Evolutionary conservation across 2,113 vertebrate species (phyloP).

Genomic region (Lontra canadensis): DNA sequence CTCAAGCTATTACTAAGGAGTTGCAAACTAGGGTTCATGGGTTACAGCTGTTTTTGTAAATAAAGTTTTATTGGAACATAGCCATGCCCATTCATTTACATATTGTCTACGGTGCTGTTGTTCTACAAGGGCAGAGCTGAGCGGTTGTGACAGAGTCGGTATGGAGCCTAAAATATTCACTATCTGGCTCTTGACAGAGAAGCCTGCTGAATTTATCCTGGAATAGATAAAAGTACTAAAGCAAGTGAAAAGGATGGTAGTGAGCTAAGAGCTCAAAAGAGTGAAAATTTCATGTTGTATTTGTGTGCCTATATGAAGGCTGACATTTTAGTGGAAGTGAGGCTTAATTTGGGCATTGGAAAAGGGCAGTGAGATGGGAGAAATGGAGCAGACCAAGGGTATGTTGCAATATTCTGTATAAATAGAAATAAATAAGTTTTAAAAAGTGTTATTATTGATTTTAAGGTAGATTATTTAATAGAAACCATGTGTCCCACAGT

Average conservation of each 20-base stretch:
- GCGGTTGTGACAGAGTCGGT: neutral
- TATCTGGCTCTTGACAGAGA: neutral
- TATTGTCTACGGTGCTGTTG: neutral
- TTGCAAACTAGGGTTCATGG: neutral
- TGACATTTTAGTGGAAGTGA: neutral
- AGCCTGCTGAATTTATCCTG: neutral
- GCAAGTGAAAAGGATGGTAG: neutral
- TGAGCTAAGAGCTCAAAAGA: neutral
- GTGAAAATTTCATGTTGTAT: neutral
- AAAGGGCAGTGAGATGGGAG: neutral
- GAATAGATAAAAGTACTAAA: neutral
- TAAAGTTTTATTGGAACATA: conserved; percentile 50
- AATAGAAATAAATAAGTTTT: neutral
- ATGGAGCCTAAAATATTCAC: neutral
- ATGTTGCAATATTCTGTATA: neutral
- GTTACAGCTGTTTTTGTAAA: conserved; percentile 1
- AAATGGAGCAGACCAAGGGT: neutral
- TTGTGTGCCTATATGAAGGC: neutral
- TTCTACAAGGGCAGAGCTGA: neutral
- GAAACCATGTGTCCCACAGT: neutral
- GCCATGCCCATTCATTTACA: neutral
- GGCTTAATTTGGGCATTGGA: neutral
- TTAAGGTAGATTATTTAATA: neutral
- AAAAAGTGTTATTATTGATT: neutral
- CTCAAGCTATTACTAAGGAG: neutral